Evolutionary conservation across 2,797 vertebrate genomes (phyloP), one percentile per base, ranked within the genome.

Genomic region (Allobates femoralis): DNA sequence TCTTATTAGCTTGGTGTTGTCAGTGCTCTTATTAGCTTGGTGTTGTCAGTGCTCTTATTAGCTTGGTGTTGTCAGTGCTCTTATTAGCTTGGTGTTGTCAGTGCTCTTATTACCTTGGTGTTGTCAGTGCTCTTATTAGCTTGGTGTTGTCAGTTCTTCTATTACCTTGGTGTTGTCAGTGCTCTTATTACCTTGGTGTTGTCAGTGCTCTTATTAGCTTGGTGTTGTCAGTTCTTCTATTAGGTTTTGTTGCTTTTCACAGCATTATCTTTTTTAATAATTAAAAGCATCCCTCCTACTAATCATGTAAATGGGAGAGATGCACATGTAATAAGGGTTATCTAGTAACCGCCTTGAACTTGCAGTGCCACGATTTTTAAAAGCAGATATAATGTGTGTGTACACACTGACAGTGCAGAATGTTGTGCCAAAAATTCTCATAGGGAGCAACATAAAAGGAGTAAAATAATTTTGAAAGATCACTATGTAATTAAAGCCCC

Each of bases 191-290:
- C n/a, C n/a, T n/a, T n/a, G n/a, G n/a, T n/a, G 75, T 11, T 53
- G 19, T 76, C 34, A 1, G 75, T 37, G 53, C 32, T 30, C 69
- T 3, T 60, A 69, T 71, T 62, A 10, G 78, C 34, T 64, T 80
- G 26, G n/a, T 46, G 7, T 46, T 46, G 41, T 11, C 41, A 46
- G 41, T 11, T 0, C 41, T 46, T 6, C 11, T n/a, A n/a, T 71
- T 62, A 10, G 78, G 32, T 64, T 80, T 46, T 46, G 41, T 11
- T 46, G 6, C 41, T 46, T 46, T 51, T 81, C 77, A 88, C 56
- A 87, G 77, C 75, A 84, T 78, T 32, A 66, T 62, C 34, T 41
- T 60, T 30, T 80, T 88, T 21, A 88, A 81, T 85, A 81, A 88
- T 88, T 76, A 41, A 88, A 67, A 53, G n/a, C 69, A 32, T 85